Evolutionary conservation across 2,113 vertebrate genomes (phyloP).

Genomic region (Neoarius graeffei): DNA sequence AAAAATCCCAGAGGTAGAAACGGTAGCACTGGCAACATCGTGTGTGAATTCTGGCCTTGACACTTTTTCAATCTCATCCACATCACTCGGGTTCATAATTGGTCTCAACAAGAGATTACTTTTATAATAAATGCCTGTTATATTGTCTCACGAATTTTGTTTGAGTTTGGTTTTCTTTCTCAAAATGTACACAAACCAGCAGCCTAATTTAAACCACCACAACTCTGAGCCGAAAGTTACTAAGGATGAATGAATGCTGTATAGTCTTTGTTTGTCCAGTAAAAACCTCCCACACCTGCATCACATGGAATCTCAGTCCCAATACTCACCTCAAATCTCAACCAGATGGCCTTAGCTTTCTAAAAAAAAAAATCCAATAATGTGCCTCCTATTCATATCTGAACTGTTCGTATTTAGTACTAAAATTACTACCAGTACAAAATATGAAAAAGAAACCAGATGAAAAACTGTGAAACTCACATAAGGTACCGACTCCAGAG

Average conservation of each 20-base stretch:
- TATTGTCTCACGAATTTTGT: background rate
- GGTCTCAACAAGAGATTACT: background rate
- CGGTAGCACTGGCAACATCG: background rate
- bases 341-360: background rate
- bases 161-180: background rate
- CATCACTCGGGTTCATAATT: background rate
- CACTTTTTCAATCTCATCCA: background rate
- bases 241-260: background rate
- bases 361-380: background rate
- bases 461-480: constrained; percentile 78
- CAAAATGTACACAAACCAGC: background rate
- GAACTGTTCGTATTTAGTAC: background rate
- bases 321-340: background rate
- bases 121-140: background rate
- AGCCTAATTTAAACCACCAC: background rate
- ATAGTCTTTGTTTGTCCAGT: background rate
- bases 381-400: background rate
- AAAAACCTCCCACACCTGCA: background rate
- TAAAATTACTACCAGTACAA: background rate
- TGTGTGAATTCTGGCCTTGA: background rate
- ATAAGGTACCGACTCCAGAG: constrained; percentile 93
- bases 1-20: background rate
- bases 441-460: constrained; percentile 27
- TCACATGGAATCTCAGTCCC: background rate
- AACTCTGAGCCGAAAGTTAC: background rate